These are phyloP conservation scores for Amorpha juglandis DNA, from an alignment of 2,888 invertebrate species.

Conservation along the genomic window DNA sequence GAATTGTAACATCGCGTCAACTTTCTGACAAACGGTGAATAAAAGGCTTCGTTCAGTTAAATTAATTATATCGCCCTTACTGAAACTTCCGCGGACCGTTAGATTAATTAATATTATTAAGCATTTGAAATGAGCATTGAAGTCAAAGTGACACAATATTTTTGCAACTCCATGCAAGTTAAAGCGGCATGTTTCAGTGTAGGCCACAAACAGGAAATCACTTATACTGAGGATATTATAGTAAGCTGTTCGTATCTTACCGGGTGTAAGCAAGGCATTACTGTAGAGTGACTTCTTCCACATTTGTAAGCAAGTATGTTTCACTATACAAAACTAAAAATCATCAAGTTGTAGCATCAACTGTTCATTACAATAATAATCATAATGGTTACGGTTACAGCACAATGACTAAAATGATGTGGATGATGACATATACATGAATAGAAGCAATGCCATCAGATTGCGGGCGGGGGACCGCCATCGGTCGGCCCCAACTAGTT, in stretches of 20 bases:
- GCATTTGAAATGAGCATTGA: conserved; percentile 26
- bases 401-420: conserved; percentile 78
- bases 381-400: conserved; percentile 72
- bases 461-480: conserved; percentile 33
- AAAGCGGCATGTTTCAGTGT: conserved; percentile 73
- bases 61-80: conserved; percentile 68
- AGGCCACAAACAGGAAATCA: conserved; percentile 75
- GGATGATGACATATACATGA: conserved; percentile 70
- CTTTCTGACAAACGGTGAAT: conserved; percentile 63
- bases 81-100: conserved; percentile 66
- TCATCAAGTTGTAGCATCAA: conserved; percentile 81
- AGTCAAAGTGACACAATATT: conserved; percentile 7
- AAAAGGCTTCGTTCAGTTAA: conserved; percentile 74
- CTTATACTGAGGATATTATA: conserved; percentile 82
- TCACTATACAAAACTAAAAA: conserved; percentile 82
- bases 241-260: conserved; percentile 84
- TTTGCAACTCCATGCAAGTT: conserved; percentile 53
- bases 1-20: conserved; percentile 49
- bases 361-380: conserved; percentile 71
- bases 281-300: conserved; percentile 84
- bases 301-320: conserved; percentile 82
- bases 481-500: neutral
- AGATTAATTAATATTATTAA: conserved; percentile 39
- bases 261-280: conserved; percentile 84
- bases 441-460: conserved; percentile 58